These are phyloP conservation scores for Euplagia quadripunctaria DNA, from an alignment of 2,888 invertebrate genomes.

Conservation along the genomic window DNA sequence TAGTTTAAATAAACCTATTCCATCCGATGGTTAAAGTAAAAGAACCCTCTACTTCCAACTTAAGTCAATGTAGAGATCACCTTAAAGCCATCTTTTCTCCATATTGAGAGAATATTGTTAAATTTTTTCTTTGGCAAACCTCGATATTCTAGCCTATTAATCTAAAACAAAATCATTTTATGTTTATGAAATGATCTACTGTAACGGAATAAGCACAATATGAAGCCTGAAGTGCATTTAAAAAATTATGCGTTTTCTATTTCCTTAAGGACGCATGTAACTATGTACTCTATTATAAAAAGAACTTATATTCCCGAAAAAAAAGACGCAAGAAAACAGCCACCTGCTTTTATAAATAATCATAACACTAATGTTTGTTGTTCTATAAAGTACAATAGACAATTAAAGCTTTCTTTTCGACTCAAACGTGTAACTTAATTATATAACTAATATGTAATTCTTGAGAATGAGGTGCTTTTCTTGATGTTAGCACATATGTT, in stretches of 20 bases:
- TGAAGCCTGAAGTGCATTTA: not conserved
- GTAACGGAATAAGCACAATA: not conserved
- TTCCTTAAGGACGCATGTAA: not conserved
- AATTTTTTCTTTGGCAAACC: too few relatives aligned
- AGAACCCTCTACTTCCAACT: not conserved
- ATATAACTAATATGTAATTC: slow-evolving; percentile 23
- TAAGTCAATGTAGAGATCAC: too few relatives aligned
- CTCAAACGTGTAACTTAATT: slow-evolving; percentile 26
- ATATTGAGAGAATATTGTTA: too few relatives aligned
- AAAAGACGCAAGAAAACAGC: not conserved
- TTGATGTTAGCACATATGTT: slow-evolving; percentile 18
- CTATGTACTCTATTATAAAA: not conserved
- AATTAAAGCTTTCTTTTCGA: slow-evolving; percentile 43
- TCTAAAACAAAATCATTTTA: too few relatives aligned
- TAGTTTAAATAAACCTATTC: not conserved
- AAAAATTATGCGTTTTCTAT: too few relatives aligned
- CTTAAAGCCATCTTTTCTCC: too few relatives aligned
- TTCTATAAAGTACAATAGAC: slow-evolving; percentile 33
- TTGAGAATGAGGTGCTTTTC: slow-evolving; percentile 26
- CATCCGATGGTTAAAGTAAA: not conserved
- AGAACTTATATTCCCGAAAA: not conserved
- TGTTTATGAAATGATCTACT: too few relatives aligned
- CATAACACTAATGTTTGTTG: not conserved
- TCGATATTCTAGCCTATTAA: too few relatives aligned
- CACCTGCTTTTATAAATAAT: slow-evolving; percentile 9